Evolutionary conservation across 1,140 invertebrate species (phyloP), one percentile per base, ranked within the genome.

Genomic region (Ooceraea biroi): DNA sequence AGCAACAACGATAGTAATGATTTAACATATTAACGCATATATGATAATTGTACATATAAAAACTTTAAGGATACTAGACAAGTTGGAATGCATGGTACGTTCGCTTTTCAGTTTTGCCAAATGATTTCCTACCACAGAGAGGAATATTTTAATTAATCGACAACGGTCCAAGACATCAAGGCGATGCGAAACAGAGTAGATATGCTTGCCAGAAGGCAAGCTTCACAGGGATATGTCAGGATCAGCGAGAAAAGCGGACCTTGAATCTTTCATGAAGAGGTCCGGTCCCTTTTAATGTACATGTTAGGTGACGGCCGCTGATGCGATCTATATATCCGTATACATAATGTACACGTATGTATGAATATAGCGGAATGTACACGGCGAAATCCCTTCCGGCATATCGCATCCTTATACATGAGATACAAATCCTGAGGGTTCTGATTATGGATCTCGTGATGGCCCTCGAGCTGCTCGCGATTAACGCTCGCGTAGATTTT

Each of bases 21-120:
- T 52, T 83, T 68, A 87, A n/a, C n/a, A 92, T 89, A 91, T 90
- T 89, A 88, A 89, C 87, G 71, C 36, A 66, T 27, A 58, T 85
- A 87, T 89, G 87, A 88, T 93, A 93, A 92, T 91, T 92, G 89
- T 83, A 85, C 73, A 85, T 46, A n/a, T n/a, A n/a, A n/a, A n/a
- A n/a, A n/a, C n/a, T n/a, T n/a, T n/a, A n/a, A n/a, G n/a, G n/a
- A n/a, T n/a, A n/a, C n/a, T n/a, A n/a, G n/a, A n/a, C n/a, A n/a
- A n/a, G n/a, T n/a, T n/a, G n/a, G n/a, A n/a, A n/a, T n/a, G n/a
- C n/a, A n/a, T n/a, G n/a, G n/a, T n/a, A n/a, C n/a, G n/a, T n/a
- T n/a, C n/a, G n/a, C n/a, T n/a, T n/a, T n/a, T n/a, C n/a, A n/a
- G n/a, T n/a, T n/a, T n/a, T n/a, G n/a, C n/a, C n/a, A 76, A 44